Evolutionary conservation across 2,888 invertebrate genomes (phyloP), one percentile per base, ranked within the genome.

Genomic region (Melanostoma mellinum): DNA sequence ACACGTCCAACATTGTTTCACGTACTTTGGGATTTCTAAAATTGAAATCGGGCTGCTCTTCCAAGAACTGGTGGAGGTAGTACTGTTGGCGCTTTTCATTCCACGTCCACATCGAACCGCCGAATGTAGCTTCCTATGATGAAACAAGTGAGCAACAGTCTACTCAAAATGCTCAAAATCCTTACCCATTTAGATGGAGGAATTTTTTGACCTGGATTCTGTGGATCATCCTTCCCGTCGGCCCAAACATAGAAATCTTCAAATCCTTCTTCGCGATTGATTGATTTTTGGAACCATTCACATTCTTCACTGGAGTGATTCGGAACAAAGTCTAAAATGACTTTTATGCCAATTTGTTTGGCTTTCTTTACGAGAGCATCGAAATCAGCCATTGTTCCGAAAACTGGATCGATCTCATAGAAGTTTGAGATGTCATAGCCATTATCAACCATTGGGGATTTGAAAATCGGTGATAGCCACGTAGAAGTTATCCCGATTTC

Each of bases 221-320:
- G 40, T 3, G 78, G 46, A 69, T 90, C 88, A 0, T 86, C 3
- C 32, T 92, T 94, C 0, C 93, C 93, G 73, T 95, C 93, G 3
- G 92, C 92, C 97, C 97, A 97, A 0, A 96, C 90, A 88, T 96
- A 97, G 89, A 93, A 96, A 87, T 96, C 94, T 33, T 93, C 94
- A 88, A 93, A 97, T 0, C 93, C 93, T 0, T 93, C 92, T 56
- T 93, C 92, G 5, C 92, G 92, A 55, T 92, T 92, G 4, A 94
- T 90, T 3, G 97, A 97, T 87, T 94, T 93, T 73, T 92, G 88
- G 89, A 98, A 98, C 98, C 98, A 98, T 46, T 94, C 93, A 88
- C 97, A 96, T 88, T 96, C 92, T 87, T 96, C 94, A 77, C 96
- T 96, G 1, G 95, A 94, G 87, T 96, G 96, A 89, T 95, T 95